Conservation (phyloP, 1,140 invertebrate species). For the Drosophila chauvacae region DNA sequence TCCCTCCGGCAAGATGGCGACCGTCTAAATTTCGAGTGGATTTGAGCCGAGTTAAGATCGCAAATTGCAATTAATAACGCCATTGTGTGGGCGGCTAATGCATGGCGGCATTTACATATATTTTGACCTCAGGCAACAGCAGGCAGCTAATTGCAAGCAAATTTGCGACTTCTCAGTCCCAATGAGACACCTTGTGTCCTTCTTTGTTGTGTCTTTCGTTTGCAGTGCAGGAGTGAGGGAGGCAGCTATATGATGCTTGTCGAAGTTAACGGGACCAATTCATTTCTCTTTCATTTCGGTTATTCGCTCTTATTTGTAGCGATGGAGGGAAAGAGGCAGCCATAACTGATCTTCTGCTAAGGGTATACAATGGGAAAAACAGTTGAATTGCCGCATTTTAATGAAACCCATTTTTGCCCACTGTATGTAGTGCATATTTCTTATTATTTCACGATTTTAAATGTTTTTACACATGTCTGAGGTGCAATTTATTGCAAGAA, state of each 20-base stretch:
- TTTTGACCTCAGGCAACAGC: conserved; percentile 14
- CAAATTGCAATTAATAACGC: conserved; percentile 23
- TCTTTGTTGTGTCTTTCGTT: neutral
- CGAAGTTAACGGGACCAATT: neutral
- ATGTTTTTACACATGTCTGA: neutral
- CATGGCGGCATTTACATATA: conserved; percentile 12
- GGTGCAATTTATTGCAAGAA: conserved; percentile 1
- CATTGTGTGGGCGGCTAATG: conserved; percentile 18
- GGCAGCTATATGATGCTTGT: neutral
- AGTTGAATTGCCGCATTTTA: neutral
- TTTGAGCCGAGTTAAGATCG: conserved; percentile 25
- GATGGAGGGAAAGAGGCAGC: neutral
- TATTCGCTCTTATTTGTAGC: neutral
- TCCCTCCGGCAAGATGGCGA: conserved; percentile 12
- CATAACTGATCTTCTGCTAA: neutral
- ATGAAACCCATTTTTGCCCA: neutral
- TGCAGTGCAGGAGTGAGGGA: neutral
- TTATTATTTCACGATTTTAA: neutral
- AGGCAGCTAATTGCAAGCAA: conserved; percentile 11
- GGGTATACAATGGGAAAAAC: neutral
- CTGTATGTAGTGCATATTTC: neutral
- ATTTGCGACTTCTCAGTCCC: neutral
- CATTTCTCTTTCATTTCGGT: no score
- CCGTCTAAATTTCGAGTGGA: neutral
- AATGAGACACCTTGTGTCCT: neutral